These are phyloP conservation scores for Zeuzera pyrina DNA, from an alignment of 2,888 invertebrate genomes.

Conservation along the genomic window DNA sequence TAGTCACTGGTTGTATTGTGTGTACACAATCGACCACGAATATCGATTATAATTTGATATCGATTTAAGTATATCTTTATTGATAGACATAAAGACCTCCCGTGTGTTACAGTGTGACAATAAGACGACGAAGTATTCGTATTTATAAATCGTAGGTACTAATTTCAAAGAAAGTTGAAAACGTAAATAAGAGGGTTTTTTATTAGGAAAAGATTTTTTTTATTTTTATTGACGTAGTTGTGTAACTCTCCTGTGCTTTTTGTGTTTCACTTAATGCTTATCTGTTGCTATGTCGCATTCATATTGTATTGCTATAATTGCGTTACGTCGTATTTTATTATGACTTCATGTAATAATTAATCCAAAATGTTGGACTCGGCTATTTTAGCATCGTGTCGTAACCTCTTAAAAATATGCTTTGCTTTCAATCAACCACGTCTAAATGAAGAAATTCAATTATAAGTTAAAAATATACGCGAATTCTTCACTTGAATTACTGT, in stretches of 20 bases:
- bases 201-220: too few species aligned
- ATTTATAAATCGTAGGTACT: too few species aligned
- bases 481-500: constrained; percentile 35
- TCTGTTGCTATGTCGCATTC: too few species aligned
- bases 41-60: constrained; percentile 60
- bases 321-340: too few species aligned
- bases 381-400: constrained; percentile 19
- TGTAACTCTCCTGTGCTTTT: too few species aligned
- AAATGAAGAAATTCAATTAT: constrained; percentile 38
- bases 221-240: too few species aligned
- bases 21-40: constrained; percentile 48
- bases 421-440: constrained; percentile 21
- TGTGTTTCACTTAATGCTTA: too few species aligned
- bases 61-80: constrained; percentile 40
- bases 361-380: constrained; percentile 13
- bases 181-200: too few species aligned
- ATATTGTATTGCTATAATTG: too few species aligned
- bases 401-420: constrained; percentile 24
- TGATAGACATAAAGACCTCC: constrained; percentile 51
- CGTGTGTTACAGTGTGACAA: constrained; percentile 30
- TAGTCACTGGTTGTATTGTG: constrained; percentile 48
- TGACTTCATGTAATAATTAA: too few species aligned
- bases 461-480: constrained; percentile 29
- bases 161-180: too few species aligned
- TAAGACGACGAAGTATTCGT: too few species aligned